Base-by-base conservation (phyloP, 2,797 vertebrate genomes). In the Fistularia commersonii region DNA sequence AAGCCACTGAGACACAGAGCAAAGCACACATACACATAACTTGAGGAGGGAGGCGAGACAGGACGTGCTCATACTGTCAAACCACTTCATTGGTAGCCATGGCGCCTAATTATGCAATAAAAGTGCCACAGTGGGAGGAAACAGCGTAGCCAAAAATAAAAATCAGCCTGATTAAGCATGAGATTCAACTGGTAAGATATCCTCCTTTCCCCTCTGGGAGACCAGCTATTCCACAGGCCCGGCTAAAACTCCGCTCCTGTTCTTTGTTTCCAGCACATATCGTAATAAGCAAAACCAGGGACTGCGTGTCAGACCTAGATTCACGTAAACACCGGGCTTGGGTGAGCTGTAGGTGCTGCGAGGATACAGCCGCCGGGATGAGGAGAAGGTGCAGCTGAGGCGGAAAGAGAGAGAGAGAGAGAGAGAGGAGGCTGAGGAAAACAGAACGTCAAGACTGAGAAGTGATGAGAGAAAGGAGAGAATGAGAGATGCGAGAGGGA, bases 41-140 rank as follows among this genome's bases (percentile, higher is more conserved):
- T 71, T 69, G 69, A 80, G 66, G 51, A 68, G 61, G 56, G 64
- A 83, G 72, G 66, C 70, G 59, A 86, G 82, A 76, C 71, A 15
- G 61, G 77, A 84, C 79, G 81, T 87, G 85, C 84, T 83, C 82
- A 78, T 78, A 82, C 84, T 88, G 87, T 86, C 83, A 82, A 85
- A 80, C 57, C 74, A 66, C 70, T 80, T 79, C 79, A 84, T 62
- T 57, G 72, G 64, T 54, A 56, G 79, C 59, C 65, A 49, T 53
- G 56, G 62, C 57, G 45, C 66, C 84, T 83, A 81, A 87, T 87
- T 87, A 85, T 82, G 78, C 84, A 82, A 83, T 82, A 82, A 78
- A 76, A 78, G 56, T 12, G 60, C 66, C 72, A 64, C 76, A 74
- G 64, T 37, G 32, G 53, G 63, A 56, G 66, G 57, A 62, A 66